A percentile compares a stretch with the other conserved stretches of the same genome.
phyloP scores from a whole-genome alignment of 2,797 vertebrate genomes.

The Dryobates pubescens region DNA sequence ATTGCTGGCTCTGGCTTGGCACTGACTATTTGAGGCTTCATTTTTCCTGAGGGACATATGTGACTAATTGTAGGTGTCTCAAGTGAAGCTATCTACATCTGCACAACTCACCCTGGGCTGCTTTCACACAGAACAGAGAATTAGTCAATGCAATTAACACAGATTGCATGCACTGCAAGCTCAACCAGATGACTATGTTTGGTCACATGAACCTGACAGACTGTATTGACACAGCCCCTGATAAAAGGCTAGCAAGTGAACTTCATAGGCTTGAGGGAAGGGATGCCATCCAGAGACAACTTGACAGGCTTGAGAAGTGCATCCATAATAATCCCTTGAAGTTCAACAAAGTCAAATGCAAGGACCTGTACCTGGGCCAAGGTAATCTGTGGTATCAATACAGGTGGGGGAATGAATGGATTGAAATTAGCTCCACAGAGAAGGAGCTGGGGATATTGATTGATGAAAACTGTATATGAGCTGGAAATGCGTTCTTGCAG shows the following conservation, averaged over 20 bases:
- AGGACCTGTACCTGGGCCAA: not conserved
- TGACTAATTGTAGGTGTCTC: not conserved
- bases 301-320: not conserved
- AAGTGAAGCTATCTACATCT: not conserved
- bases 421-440: not conserved
- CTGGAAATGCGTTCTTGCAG: fast-evolving
- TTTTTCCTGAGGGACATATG: not conserved
- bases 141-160: not conserved
- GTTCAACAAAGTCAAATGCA: not conserved
- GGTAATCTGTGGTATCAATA: not conserved
- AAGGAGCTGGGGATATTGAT: not conserved
- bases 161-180: not conserved
- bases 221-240: not conserved
- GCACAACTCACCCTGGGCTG: not conserved
- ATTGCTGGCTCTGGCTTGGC: not conserved
- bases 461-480: not conserved
- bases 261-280: not conserved
- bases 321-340: fast-evolving
- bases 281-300: not conserved
- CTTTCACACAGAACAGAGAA: not conserved
- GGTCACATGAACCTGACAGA: not conserved
- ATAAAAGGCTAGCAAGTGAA: not conserved
- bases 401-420: not conserved
- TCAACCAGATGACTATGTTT: not conserved
- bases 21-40: not conserved